phyloP scores from a whole-genome alignment of 2,797 vertebrate species.

The Manis pentadactyla region DNA sequence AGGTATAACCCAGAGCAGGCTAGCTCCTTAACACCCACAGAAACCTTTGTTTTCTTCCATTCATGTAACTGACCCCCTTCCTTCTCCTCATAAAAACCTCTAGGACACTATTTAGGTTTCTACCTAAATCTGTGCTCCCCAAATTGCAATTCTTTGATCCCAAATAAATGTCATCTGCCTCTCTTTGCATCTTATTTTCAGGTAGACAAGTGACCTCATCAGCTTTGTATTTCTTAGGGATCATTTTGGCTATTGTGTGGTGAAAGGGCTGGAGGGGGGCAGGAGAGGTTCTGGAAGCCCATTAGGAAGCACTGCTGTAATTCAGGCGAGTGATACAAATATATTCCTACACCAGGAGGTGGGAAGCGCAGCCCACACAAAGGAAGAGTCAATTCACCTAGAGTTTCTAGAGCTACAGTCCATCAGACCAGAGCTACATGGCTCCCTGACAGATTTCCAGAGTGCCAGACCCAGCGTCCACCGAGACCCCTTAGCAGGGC shows the following conservation, averaged over 20 bases:
- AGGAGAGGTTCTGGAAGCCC: not conserved
- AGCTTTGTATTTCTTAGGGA: not conserved
- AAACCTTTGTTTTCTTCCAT: too few relatives aligned
- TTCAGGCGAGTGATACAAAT: not conserved
- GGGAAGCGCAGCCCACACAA: too few relatives aligned
- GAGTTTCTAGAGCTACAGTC: not conserved
- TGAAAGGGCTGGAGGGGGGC: not conserved
- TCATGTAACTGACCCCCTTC: too few relatives aligned
- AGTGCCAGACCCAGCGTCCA: not conserved
- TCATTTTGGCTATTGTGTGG: not conserved
- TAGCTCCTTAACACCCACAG: too few relatives aligned
- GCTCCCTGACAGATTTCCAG: not conserved
- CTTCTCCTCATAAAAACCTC: too few relatives aligned
- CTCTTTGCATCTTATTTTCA: too few relatives aligned
- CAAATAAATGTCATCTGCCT: too few relatives aligned
- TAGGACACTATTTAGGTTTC: too few relatives aligned
- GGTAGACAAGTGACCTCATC: not conserved
- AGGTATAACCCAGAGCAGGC: too few relatives aligned
- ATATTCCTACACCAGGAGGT: not conserved
- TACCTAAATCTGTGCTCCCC: too few relatives aligned
- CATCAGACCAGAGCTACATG: not conserved
- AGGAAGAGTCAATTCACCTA: not conserved
- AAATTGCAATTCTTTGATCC: too few relatives aligned
- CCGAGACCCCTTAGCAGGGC: accelerated
- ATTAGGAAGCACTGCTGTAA: not conserved